Conservation (phyloP, 64 coral and sea anemone genomes). For the Dendrophyllia cribrosa region DNA sequence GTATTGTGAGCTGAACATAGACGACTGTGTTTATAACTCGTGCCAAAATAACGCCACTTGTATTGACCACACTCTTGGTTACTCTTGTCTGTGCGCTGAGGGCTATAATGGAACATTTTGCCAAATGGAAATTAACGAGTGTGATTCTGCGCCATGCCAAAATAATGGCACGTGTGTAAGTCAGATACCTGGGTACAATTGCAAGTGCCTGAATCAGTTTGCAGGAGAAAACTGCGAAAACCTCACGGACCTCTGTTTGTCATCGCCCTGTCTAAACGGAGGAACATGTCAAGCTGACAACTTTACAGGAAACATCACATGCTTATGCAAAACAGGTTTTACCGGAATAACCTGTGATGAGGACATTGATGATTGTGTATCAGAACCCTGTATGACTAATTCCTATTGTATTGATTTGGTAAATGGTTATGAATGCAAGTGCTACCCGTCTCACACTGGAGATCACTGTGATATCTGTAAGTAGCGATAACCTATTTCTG, state of each 20-base stretch:
- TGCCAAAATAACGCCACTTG: constrained; percentile 48
- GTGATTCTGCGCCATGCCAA: constrained; percentile 11
- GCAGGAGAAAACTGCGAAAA: constrained; percentile 46
- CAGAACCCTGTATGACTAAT: constrained; percentile 51
- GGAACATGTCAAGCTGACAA: constrained; percentile 50
- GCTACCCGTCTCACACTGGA: constrained; percentile 67
- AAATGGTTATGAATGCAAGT: constrained; percentile 62
- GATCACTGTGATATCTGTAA: constrained; percentile 66
- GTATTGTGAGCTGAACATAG: constrained; percentile 49
- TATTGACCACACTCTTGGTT: constrained; percentile 6
- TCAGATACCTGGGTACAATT: constrained; percentile 50
- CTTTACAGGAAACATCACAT: constrained; percentile 34
- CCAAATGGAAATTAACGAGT: constrained; percentile 56
- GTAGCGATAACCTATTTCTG: neutral
- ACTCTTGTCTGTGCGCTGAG: constrained; percentile 23
- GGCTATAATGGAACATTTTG: constrained; percentile 55
- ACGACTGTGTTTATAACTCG: constrained; percentile 35
- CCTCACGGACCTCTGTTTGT: constrained; percentile 23
- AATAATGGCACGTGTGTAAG: constrained; percentile 56
- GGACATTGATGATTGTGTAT: constrained; percentile 72
- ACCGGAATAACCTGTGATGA: constrained; percentile 39
- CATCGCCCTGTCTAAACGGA: constrained; percentile 56
- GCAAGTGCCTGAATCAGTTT: constrained; percentile 22
- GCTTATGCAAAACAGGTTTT: constrained; percentile 55
- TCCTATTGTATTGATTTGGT: constrained; percentile 61